Evolutionary conservation across 2,888 invertebrate genomes (phyloP), one percentile per base, ranked within the genome.

Genomic region (Folsomia candida): DNA sequence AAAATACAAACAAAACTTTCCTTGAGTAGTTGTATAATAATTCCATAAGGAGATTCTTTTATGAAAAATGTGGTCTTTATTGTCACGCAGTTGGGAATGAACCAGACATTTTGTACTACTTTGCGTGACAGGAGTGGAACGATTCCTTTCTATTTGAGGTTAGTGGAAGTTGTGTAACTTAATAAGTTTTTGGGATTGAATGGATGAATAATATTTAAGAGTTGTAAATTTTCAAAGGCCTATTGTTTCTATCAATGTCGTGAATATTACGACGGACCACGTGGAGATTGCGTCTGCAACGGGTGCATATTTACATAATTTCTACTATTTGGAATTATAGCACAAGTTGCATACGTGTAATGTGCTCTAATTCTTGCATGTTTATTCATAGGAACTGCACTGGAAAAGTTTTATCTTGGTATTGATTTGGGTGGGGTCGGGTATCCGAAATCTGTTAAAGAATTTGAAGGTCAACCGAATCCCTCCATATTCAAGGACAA

Each of bases 221-320:
- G n/a, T n/a, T n/a, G n/a, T n/a, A n/a, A n/a, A n/a, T n/a, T n/a
- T n/a, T n/a, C n/a, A n/a, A n/a, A n/a, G 75, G 24, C 73, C 75
- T 0, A 68, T 75, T 59, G 73, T 73, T 2, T 73, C 73, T 66
- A 61, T 65, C 2, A 75, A 73, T 57, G 73, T 61, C 22, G 59
- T 73, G 1, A 67, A 69, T 22, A 59, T 75, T 24, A 70, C 67
- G 57, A 59, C 64, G n/a, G 70, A 75, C n/a, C 68, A 60, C 51
- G 27, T 75, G 22, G 73, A 75, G 64, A 69, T 75, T n/a, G 71
- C 75, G 14, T 75, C 75, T 18, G 75, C 73, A 11, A 75, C 75
- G 28, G 75, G 75, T 73, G 11, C 18, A 28, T 67, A 47, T 11
- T n/a, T n/a, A n/a, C n/a, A n/a, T n/a, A n/a, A n/a, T n/a, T n/a